Conservation (phyloP, 1,140 invertebrate species). For the Varroa destructor region DNA sequence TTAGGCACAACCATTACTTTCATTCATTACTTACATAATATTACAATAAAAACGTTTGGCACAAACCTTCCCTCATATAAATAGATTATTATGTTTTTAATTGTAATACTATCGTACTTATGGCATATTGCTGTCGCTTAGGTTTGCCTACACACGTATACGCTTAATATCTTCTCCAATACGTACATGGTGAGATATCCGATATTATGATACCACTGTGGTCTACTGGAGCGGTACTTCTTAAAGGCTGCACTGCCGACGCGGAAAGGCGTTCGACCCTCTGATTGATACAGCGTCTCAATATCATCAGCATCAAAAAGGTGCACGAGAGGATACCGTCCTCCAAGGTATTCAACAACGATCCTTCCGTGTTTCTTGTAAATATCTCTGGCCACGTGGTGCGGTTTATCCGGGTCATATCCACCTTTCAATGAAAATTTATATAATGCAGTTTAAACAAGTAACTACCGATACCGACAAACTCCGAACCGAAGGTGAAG, state of each 20-base stretch:
- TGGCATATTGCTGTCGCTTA: too few relatives aligned
- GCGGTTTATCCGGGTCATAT: slow-evolving; percentile 21
- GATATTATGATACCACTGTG: slow-evolving; percentile 26
- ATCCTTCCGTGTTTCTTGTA: slow-evolving; percentile 8
- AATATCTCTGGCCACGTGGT: slow-evolving; percentile 14
- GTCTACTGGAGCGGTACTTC: slow-evolving; percentile 25
- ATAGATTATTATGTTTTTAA: too few relatives aligned
- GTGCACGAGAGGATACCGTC: slow-evolving; percentile 9
- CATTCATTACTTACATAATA: too few relatives aligned
- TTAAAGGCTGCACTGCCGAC: slow-evolving; percentile 23
- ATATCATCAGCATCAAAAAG: slow-evolving; percentile 19
- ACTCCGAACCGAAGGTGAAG: too few relatives aligned
- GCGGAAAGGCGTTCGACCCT: slow-evolving; percentile 16
- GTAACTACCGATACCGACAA: too few relatives aligned
- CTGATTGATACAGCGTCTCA: slow-evolving; percentile 6
- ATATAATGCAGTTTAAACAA: neutral
- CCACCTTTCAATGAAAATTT: slow-evolving; percentile 3
- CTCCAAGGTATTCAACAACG: slow-evolving; percentile 1
- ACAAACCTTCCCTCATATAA: too few relatives aligned
- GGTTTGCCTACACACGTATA: too few relatives aligned
- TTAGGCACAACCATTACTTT: too few relatives aligned
- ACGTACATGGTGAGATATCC: slow-evolving; percentile 24
- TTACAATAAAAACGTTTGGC: too few relatives aligned
- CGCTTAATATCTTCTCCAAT: neutral
- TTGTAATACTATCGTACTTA: too few relatives aligned